Percentiles rank a stretch among this genome's conserved stretches.
These are phyloP conservation scores for Orientallactaga sibirica DNA, from an alignment of 2,797 vertebrate genomes.

Conservation along the genomic window DNA sequence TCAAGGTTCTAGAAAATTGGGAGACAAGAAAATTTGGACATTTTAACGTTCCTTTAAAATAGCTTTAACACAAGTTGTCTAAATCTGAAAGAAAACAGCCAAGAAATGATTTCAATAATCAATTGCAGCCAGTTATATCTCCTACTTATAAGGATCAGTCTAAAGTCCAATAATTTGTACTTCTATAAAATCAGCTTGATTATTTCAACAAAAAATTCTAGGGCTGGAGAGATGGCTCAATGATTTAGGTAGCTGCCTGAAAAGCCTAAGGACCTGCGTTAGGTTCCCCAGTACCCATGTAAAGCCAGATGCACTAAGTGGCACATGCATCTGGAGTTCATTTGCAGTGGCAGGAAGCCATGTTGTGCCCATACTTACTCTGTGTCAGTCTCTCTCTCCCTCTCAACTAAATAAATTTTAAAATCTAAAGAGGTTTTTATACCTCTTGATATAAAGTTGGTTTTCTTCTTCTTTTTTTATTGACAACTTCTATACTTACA, in stretches of 20 bases:
- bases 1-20: slow-evolving; percentile 19
- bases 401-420: too few species aligned
- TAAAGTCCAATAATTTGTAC: slow-evolving; percentile 30
- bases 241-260: too few species aligned
- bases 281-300: too few species aligned
- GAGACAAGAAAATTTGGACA: slow-evolving; percentile 21
- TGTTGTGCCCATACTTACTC: neutral
- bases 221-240: too few species aligned
- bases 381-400: too few species aligned
- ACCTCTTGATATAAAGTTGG: neutral
- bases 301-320: too few species aligned
- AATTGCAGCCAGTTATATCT: neutral
- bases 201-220: neutral
- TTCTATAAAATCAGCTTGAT: neutral
- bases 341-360: too few species aligned
- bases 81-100: neutral
- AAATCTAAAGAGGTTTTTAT: neutral
- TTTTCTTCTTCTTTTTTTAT: too few species aligned
- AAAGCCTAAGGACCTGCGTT: too few species aligned
- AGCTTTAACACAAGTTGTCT: slow-evolving; percentile 17
- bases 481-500: too few species aligned
- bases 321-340: too few species aligned
- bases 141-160: neutral
- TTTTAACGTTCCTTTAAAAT: slow-evolving; percentile 19
- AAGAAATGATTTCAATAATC: slow-evolving; percentile 36